Conservation (phyloP, 2,888 invertebrate species). For the Adela reaumurella region DNA sequence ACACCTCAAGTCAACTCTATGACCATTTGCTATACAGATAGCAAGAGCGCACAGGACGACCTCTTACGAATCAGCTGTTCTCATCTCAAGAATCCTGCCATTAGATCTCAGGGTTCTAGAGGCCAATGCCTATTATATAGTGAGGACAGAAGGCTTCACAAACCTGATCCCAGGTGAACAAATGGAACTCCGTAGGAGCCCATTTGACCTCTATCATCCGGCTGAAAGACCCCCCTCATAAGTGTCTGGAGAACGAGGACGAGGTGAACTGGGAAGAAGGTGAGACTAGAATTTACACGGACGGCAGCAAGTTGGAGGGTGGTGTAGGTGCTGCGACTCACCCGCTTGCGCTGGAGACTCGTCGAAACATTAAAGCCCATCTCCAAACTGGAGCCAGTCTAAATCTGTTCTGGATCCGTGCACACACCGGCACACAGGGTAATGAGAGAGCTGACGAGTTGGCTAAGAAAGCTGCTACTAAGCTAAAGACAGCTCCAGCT, state of each 20-base stretch:
- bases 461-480: neutral
- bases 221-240: no score
- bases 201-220: no score
- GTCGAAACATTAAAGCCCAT: neutral
- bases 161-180: no score
- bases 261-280: neutral
- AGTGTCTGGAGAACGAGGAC: neutral
- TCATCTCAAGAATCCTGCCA: no score
- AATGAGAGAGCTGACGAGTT: neutral
- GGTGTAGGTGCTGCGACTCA: neutral
- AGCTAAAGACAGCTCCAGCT: neutral
- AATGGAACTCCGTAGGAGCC: no score
- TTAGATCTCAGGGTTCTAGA: no score
- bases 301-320: neutral
- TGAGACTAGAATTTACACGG: neutral
- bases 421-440: neutral
- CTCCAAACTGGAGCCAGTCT: neutral
- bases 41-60: no score
- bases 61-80: no score
- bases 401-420: neutral
- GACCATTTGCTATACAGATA: no score
- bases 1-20: no score
- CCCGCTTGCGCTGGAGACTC: neutral
- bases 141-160: no score
- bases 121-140: no score